Percentiles rank a stretch among this genome's conserved stretches.
These are phyloP conservation scores for Mythimna lalbum DNA, from an alignment of 2,888 invertebrate species.

Conservation along the genomic window DNA sequence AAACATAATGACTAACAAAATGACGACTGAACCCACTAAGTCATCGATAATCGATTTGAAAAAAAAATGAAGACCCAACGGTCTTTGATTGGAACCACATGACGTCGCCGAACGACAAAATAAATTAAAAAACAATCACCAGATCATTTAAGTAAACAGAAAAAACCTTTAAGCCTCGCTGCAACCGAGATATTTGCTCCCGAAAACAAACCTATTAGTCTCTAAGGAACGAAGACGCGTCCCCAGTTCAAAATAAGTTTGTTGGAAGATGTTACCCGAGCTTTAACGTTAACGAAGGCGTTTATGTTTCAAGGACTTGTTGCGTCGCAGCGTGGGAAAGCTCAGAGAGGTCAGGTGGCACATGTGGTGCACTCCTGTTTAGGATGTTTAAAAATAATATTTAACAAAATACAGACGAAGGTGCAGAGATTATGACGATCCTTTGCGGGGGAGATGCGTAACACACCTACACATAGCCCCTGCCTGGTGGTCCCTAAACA, in stretches of 20 bases:
- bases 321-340: constrained; percentile 86
- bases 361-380: constrained; percentile 88
- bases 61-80: constrained; percentile 82
- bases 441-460: constrained; percentile 84
- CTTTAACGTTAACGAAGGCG: constrained; percentile 77
- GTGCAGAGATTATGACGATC: constrained; percentile 73
- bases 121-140: constrained; percentile 90
- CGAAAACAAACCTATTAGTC: constrained; percentile 79
- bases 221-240: constrained; percentile 61
- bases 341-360: constrained; percentile 89
- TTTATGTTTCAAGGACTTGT: constrained; percentile 81
- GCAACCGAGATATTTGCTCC: constrained; percentile 85
- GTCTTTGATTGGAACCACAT: constrained; percentile 89
- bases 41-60: constrained; percentile 71
- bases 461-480: constrained; percentile 64
- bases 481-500: constrained; percentile 87
- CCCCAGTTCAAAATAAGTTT: constrained; percentile 70
- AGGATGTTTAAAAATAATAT: constrained; percentile 88
- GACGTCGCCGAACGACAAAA: constrained; percentile 85
- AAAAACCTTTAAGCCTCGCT: constrained; percentile 84
- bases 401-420: constrained; percentile 83
- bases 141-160: constrained; percentile 89
- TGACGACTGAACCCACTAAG: constrained; percentile 57
- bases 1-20: constrained; percentile 43
- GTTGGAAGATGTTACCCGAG: constrained; percentile 70